These are phyloP conservation scores for Sitta europaea DNA, from an alignment of 2,113 vertebrate species.

Conservation along the genomic window DNA sequence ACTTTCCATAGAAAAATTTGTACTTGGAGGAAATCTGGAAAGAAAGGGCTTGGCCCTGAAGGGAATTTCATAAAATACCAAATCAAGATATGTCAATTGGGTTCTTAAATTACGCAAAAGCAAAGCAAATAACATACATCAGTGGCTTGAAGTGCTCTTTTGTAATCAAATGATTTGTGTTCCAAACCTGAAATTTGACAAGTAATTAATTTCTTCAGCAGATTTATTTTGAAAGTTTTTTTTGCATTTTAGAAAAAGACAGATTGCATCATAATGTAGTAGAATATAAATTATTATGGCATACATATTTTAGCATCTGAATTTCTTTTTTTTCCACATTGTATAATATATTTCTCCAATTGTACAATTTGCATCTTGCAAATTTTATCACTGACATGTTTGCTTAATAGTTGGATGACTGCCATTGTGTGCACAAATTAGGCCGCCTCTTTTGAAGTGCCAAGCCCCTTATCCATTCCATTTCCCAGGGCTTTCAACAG, in stretches of 20 bases:
- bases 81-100: conserved; percentile 32
- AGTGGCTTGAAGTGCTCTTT: neutral
- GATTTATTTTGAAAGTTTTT: neutral
- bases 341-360: neutral
- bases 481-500: conserved; percentile 18
- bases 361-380: neutral
- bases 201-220: conserved; percentile 2
- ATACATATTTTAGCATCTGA: neutral
- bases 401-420: conserved; percentile 14
- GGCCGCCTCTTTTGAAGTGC: neutral
- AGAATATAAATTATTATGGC: neutral
- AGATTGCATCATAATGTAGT: neutral
- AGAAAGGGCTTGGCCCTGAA: neutral
- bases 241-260: neutral
- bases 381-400: conserved; percentile 27
- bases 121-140: conserved; percentile 33
- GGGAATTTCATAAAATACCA: conserved; percentile 39
- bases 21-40: conserved; percentile 3
- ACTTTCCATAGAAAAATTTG: neutral
- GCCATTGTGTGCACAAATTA: neutral
- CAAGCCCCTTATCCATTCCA: neutral
- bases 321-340: neutral
- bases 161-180: conserved; percentile 22
- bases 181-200: conserved; percentile 28
- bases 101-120: conserved; percentile 31